A percentile compares a stretch with the other conserved stretches of the same genome.
Conservation (phyloP, 2,113 vertebrate species). For the Scytalopus superciliaris region DNA sequence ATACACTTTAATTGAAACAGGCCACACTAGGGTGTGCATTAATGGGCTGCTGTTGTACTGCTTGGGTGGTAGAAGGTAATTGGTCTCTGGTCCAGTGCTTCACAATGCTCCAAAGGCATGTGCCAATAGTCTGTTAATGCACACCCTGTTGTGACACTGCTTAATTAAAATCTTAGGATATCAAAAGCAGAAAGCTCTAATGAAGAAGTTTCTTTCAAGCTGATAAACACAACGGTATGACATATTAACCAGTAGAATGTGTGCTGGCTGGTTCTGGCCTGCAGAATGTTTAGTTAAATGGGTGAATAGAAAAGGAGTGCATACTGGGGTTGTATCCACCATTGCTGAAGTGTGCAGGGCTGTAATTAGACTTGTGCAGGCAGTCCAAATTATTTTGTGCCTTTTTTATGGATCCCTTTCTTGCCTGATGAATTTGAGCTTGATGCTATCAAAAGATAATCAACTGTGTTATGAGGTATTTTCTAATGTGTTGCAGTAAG, state of each 20-base stretch:
- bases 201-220: constrained; percentile 27
- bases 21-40: constrained; percentile 38
- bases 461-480: background rate
- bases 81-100: constrained; percentile 58
- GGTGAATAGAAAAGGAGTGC: background rate
- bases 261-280: background rate
- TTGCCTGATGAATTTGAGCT: background rate
- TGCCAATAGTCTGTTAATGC: constrained; percentile 19
- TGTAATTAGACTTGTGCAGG: background rate
- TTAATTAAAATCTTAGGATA: constrained; percentile 61
- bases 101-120: constrained; percentile 48
- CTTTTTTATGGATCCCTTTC: background rate
- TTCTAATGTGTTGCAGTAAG: background rate
- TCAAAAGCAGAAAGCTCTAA: constrained; percentile 35
- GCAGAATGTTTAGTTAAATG: background rate
- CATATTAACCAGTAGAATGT: background rate
- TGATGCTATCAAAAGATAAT: background rate
- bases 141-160: constrained; percentile 57
- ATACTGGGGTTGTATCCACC: background rate
- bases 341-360: no score
- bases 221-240: background rate
- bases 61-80: constrained; percentile 59
- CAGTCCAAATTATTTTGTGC: background rate
- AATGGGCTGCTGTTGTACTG: constrained; percentile 16
- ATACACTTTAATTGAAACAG: constrained; percentile 47